phyloP scores from a whole-genome alignment of 2,113 vertebrate species.

The Fregetta grallaria region DNA sequence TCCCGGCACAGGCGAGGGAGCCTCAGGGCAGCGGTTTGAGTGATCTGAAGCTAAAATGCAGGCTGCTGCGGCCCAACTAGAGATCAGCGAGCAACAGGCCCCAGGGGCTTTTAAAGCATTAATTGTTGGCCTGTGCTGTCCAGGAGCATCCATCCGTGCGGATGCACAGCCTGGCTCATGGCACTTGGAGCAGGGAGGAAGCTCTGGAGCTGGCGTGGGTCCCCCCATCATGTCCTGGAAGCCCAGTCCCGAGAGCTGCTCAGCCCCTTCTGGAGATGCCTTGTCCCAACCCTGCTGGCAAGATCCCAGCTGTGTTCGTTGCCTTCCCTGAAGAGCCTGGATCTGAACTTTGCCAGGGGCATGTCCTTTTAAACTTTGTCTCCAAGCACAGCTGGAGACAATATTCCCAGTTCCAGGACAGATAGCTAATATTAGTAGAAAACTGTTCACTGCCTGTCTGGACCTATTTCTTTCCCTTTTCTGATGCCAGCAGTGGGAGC shows the following conservation, averaged over 20 bases:
- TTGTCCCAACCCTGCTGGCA: background rate
- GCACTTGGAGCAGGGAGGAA: rapidly evolving
- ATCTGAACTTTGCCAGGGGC: background rate
- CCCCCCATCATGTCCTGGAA: background rate
- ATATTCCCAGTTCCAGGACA: background rate
- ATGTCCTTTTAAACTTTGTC: background rate
- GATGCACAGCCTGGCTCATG: background rate
- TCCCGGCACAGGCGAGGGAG: background rate
- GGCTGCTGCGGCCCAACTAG: background rate
- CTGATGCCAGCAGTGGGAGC: background rate
- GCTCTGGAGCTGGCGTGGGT: background rate
- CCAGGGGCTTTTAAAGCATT: background rate
- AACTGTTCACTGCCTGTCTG: background rate
- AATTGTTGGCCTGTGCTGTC: background rate
- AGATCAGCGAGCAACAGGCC: background rate
- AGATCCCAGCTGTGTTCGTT: background rate
- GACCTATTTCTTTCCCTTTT: background rate
- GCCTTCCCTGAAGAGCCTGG: background rate
- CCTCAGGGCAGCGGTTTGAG: background rate
- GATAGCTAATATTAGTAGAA: background rate
- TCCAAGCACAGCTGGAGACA: background rate
- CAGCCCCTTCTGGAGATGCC: background rate
- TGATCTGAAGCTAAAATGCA: background rate
- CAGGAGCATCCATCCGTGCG: rapidly evolving
- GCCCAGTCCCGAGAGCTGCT: background rate